Evolutionary conservation across 2,888 invertebrate species (phyloP), one percentile per base, ranked within the genome.

Genomic region (Euplagia quadripunctaria): DNA sequence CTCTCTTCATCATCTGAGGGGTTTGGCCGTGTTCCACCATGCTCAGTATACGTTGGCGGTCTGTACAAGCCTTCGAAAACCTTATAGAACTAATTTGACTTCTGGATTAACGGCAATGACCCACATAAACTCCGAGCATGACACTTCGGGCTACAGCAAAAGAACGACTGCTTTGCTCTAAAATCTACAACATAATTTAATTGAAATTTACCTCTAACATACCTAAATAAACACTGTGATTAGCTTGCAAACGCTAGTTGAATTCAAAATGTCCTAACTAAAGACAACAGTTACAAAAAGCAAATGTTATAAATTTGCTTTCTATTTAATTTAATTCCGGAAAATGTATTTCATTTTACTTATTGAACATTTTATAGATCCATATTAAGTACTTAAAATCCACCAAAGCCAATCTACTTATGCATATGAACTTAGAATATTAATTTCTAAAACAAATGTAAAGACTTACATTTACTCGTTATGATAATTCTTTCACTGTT

Each of bases 191-290:
- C 41, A n/a, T 64, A 79, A 71, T 74, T 46, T 51, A 71, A 75
- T 79, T 73, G 65, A 11, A 16, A 68, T 74, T 31, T 31, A 65
- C 52, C n/a, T 75, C n/a, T 63, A 43, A 41, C 64, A 71, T 77
- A 46, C 66, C 68, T 67, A 67, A 75, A 67, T 63, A 70, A 73
- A 72, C 20, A 68, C 46, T 31, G 4, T 16, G 42, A 49, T 77
- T 75, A 71, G 16, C 51, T 71, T 67, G 20, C 20, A 51, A 70
- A 71, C 41, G 66, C n/a, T 43, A 31, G 68, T 20, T 64, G 67
- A 67, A 72, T 72, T 63, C 49, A 52, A 41, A 64, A 20, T n/a
- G 42, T 20, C 58, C 58, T 58, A 58, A 58, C 58, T 11, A 58
- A 58, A 58, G 20, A 58, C 58, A 58, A 58, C 58, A 58, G 58